A percentile compares a stretch with the other conserved stretches of the same genome.
Evolutionary conservation across 2,888 invertebrate genomes (phyloP).

Genomic region (Nesidiocoris tenuis): DNA sequence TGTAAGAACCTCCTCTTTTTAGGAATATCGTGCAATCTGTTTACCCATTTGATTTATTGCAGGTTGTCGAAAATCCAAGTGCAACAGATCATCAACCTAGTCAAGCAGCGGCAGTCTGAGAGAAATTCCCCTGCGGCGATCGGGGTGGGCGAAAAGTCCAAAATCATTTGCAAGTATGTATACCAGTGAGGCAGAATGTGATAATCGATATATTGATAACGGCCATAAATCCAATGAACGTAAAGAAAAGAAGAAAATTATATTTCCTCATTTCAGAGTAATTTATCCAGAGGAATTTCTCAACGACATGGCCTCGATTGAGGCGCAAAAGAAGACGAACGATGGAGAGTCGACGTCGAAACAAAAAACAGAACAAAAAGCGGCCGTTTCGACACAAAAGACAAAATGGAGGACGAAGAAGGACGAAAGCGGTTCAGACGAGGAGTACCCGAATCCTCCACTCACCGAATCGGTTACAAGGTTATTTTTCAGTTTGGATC

Average conservation of each 20-base stretch:
- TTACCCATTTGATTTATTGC: too few species aligned
- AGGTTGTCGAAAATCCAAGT: constrained; percentile 27
- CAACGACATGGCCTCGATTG: too few species aligned
- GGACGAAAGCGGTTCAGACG: constrained; percentile 14
- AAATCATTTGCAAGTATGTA: constrained; percentile 21
- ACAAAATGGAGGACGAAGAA: background rate
- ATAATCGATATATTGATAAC: too few species aligned
- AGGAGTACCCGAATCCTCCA: background rate
- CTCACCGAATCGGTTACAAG: too few species aligned
- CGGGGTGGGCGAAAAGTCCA: constrained; percentile 9
- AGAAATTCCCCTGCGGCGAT: background rate
- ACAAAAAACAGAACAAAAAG: too few species aligned
- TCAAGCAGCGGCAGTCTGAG: background rate
- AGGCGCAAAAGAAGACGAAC: too few species aligned
- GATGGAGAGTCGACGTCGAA: too few species aligned
- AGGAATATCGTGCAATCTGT: too few species aligned
- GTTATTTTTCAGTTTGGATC: too few species aligned
- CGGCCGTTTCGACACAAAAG: background rate
- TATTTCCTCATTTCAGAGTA: background rate
- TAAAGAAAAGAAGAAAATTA: too few species aligned
- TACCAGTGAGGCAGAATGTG: too few species aligned
- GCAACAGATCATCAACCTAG: constrained; percentile 21
- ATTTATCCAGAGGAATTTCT: constrained; percentile 24
- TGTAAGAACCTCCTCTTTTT: background rate
- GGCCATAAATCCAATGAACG: too few species aligned